A percentile compares a stretch with the other conserved stretches of the same genome.
Conservation (phyloP, 1,140 invertebrate genomes). For the Bombus sylvicola region DNA sequence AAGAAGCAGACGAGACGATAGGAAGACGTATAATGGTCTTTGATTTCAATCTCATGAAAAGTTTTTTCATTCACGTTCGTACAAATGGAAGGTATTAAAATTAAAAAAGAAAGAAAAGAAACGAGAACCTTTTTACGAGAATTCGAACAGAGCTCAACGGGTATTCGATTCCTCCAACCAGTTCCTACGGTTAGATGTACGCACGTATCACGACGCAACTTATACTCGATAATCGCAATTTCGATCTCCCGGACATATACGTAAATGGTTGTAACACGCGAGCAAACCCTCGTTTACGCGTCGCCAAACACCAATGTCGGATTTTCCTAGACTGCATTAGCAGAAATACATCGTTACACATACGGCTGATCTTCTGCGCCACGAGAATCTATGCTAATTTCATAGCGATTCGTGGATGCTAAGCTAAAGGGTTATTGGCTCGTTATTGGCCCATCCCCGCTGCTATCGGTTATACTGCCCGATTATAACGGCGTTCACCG, state of each 20-base stretch:
- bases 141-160: background rate
- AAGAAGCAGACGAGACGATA: too few relatives aligned
- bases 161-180: background rate
- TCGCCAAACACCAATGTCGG: conserved; percentile 38
- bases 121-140: background rate
- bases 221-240: background rate
- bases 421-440: conserved; percentile 67
- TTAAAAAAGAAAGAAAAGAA: rapidly evolving
- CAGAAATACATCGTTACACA: conserved; percentile 61
- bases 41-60: conserved; percentile 2
- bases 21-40: background rate
- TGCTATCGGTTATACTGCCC: conserved; percentile 60
- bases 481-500: conserved; percentile 61
- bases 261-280: conserved; percentile 10
- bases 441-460: conserved; percentile 61
- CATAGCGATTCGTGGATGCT: conserved; percentile 60
- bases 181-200: background rate
- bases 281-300: conserved; percentile 31
- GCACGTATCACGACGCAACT: background rate
- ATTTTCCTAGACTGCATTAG: conserved; percentile 53
- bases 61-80: too few relatives aligned
- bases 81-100: background rate
- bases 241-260: conserved; percentile 2
- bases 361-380: conserved; percentile 56
- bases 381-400: conserved; percentile 69